Evolutionary conservation across 1,140 invertebrate species (phyloP).

Genomic region (Pogonomyrmex barbatus): DNA sequence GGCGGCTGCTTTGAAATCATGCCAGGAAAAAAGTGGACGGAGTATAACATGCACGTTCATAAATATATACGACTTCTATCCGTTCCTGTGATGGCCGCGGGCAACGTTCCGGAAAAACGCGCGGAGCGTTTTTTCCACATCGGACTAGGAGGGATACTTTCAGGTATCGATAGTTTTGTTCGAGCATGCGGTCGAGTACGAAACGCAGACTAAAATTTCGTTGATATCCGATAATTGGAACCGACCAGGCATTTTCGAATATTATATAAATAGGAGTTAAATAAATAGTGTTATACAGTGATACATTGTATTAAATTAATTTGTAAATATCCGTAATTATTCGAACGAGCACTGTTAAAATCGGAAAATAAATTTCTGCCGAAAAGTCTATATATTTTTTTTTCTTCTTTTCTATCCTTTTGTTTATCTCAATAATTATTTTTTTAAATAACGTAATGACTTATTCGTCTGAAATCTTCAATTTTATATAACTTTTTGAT

Average conservation of each 20-base stretch:
- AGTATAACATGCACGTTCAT: constrained; percentile 59
- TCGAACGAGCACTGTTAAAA: not conserved
- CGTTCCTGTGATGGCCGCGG: constrained; percentile 50
- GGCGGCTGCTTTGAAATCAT: constrained; percentile 52
- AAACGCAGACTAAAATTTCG: constrained; percentile 25
- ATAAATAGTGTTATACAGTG: not conserved
- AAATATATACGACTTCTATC: constrained; percentile 63
- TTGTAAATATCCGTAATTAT: not conserved
- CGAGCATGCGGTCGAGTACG: constrained; percentile 1
- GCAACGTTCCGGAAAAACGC: constrained; percentile 51
- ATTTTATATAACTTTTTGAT: not conserved
- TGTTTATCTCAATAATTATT: not conserved
- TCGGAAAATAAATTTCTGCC: not conserved
- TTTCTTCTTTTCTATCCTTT: not conserved
- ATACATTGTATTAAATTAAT: not conserved
- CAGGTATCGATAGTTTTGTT: constrained; percentile 51
- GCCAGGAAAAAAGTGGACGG: constrained; percentile 46
- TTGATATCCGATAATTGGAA: constrained; percentile 32
- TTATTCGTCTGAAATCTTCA: not conserved
- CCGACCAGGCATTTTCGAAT: not conserved
- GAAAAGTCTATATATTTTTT: not conserved
- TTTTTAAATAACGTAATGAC: not conserved
- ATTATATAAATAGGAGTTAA: constrained; percentile 10
- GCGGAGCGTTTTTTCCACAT: constrained; percentile 2
- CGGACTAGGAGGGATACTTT: constrained; percentile 45